Evolutionary conservation across 2,888 invertebrate genomes (phyloP), one percentile per base, ranked within the genome.

Genomic region (Lepidonotus clava): DNA sequence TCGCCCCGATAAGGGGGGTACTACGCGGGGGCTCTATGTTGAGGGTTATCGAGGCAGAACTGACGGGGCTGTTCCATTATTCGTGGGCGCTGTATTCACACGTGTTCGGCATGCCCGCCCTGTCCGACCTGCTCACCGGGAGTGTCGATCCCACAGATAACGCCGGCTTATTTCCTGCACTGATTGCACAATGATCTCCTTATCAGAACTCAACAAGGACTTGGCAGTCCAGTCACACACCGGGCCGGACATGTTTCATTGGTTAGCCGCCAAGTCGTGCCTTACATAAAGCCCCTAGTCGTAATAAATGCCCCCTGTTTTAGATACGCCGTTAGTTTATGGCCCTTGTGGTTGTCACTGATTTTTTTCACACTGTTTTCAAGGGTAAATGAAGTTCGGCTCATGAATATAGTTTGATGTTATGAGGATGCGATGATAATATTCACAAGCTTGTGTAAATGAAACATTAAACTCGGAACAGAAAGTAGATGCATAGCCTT

Each of bases 61-160:
- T 46, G 80, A 80, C 80, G 46, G 46, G 46, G 80, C 80, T 80
- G 80, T 41, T 80, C 80, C 80, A 80, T 80, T 80, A 41, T 46
- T 51, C 46, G 5, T 18, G 28, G 14, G 46, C 80, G 51, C 80
- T 80, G 80, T 46, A 80, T 46, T 80, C 80, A 80, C 80, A 80
- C 80, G 51, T 80, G 80, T 46, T n/a, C n/a, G 80, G 80, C 40
- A 41, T 80, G 4, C 32, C 46, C 24, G 51, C 24, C 32, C 28
- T 32, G 41, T 14, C 18, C 80, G 1, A 8, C 18, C 4, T 46
- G 41, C n/a, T 41, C 46, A 21, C 14, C 18, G 24, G 51, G 11
- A 28, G 46, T 80, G 51, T 41, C 41, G 80, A 80, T 80, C 41
- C 80, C 46, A 46, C 51, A 80, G 80, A 80, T 80, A 80, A 80